Base-by-base conservation (phyloP, 2,113 vertebrate genomes). In the Larimichthys crocea region DNA sequence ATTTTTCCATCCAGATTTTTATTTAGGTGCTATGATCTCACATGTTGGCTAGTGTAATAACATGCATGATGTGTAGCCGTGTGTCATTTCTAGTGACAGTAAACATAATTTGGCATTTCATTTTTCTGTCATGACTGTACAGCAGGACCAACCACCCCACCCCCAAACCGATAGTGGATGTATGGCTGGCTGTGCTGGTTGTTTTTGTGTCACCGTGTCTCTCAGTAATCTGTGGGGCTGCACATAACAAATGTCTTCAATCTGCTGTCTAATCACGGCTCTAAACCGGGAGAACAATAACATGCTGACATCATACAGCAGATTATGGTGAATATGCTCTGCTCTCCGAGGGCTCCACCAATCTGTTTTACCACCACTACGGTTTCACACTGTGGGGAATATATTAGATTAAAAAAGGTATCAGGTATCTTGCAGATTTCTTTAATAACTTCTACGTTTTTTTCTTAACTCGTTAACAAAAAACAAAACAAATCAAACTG, bases 251-350 rank as follows among this genome's bases (percentile, higher is more conserved):
- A 92, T 91, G 84, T 57, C 68, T 86, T 87, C 90, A 91, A 92
- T 93, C 88, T 92, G 92, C 59, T 85, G 55, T 85, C 86, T 92
- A 93, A 92, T 91, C 85, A 73, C 11, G 35, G 80, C 80, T 92
- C 78, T 40, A 90, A 85, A 74, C 65, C 77, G 60, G 8, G 48
- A 80, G 83, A 88, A 85, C 84, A 84, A 83, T 77, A 86, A 86
- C 78, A 77, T 35, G 64, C 79, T 73, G 87, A 84, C 87, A 89
- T 83, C 84, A 85, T 48, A 62, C 57, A 60, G 80, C 65, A 90
- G 88, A 92, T 93, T 88, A 91, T 24, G 10, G 79, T 35, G 71
- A 84, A 82, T 92, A 88, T 90, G 86, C 79, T 84, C 65, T 62
- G 71, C 57, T 83, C 70, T 74, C 67, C 10, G 76, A 61, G 63